A percentile compares a stretch with the other conserved stretches of the same genome.
Evolutionary conservation across 2,888 invertebrate genomes (phyloP).

Genomic region (Dynastes tityus): DNA sequence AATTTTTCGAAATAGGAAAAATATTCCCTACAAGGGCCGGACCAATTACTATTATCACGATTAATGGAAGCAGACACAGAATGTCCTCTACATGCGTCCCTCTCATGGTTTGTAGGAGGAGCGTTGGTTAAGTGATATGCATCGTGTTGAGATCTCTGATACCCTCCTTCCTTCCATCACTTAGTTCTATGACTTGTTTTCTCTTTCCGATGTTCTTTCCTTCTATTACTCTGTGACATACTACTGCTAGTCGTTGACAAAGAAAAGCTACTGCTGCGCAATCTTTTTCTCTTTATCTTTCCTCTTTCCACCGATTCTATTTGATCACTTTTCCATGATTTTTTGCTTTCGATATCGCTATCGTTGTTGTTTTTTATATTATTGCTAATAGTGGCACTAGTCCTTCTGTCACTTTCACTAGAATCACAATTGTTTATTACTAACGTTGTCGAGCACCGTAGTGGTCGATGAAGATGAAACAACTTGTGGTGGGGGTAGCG

Average conservation of each 20-base stretch:
- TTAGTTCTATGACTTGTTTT: slow-evolving; percentile 64
- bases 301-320: slow-evolving; percentile 54
- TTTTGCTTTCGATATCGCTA: slow-evolving; percentile 57
- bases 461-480: slow-evolving; percentile 3
- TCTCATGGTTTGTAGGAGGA: slow-evolving; percentile 80
- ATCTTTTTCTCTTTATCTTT: slow-evolving; percentile 67
- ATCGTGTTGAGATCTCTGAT: slow-evolving; percentile 64
- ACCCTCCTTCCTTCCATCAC: slow-evolving; percentile 64
- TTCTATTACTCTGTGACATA: slow-evolving; percentile 64
- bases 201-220: slow-evolving; percentile 60
- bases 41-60: slow-evolving; percentile 55
- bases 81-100: slow-evolving; percentile 68
- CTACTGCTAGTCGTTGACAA: slow-evolving; percentile 68
- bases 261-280: slow-evolving; percentile 68
- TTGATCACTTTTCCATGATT: slow-evolving; percentile 51
- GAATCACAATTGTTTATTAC: slow-evolving; percentile 39
- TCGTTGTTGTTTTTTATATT: slow-evolving; percentile 54
- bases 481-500: slow-evolving; percentile 31
- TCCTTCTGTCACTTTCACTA: slow-evolving; percentile 57
- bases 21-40: slow-evolving; percentile 69
- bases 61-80: slow-evolving; percentile 24
- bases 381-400: slow-evolving; percentile 58
- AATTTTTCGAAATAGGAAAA: slow-evolving; percentile 82
- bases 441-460: slow-evolving; percentile 49
- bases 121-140: slow-evolving; percentile 61